phyloP scores from a whole-genome alignment of 2,797 vertebrate genomes.

The Clarias pachynema region DNA sequence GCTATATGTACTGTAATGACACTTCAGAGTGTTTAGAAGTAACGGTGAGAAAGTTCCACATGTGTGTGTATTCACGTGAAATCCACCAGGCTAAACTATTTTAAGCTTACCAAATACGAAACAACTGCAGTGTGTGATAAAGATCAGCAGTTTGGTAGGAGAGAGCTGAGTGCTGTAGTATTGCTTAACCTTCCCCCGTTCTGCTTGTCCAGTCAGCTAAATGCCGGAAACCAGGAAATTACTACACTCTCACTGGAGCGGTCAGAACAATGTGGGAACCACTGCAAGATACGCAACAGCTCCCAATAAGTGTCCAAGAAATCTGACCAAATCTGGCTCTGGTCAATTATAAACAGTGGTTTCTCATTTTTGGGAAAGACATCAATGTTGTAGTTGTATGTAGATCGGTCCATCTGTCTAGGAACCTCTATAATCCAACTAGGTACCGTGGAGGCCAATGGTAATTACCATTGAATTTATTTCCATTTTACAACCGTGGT shows the following conservation, averaged over 20 bases:
- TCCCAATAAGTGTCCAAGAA: conserved; percentile 1
- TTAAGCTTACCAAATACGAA: conserved; percentile 68
- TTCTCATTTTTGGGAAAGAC: neutral
- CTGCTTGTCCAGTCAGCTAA: conserved; percentile 61
- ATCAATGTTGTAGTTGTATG: neutral
- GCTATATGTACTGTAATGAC: neutral
- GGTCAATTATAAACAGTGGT: neutral
- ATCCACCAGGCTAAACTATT: conserved; percentile 60
- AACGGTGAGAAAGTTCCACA: conserved; percentile 32
- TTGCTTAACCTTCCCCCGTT: conserved; percentile 60
- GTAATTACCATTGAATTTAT: too few relatives aligned
- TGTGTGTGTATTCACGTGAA: conserved; percentile 33
- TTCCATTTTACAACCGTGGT: too few relatives aligned
- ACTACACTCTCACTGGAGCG: conserved; percentile 49
- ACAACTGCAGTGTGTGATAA: conserved; percentile 65
- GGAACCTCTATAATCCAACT: too few relatives aligned
- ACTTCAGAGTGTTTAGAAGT: neutral
- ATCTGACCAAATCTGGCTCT: neutral
- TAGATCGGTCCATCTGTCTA: too few relatives aligned
- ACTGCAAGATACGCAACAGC: conserved; percentile 11
- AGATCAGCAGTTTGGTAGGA: conserved; percentile 65
- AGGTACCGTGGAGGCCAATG: too few relatives aligned
- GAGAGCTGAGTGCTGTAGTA: conserved; percentile 53
- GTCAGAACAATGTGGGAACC: conserved; percentile 61
- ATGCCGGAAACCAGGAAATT: conserved; percentile 66